Conservation (phyloP, 2,113 vertebrate genomes). For the Fulmarus glacialis region DNA sequence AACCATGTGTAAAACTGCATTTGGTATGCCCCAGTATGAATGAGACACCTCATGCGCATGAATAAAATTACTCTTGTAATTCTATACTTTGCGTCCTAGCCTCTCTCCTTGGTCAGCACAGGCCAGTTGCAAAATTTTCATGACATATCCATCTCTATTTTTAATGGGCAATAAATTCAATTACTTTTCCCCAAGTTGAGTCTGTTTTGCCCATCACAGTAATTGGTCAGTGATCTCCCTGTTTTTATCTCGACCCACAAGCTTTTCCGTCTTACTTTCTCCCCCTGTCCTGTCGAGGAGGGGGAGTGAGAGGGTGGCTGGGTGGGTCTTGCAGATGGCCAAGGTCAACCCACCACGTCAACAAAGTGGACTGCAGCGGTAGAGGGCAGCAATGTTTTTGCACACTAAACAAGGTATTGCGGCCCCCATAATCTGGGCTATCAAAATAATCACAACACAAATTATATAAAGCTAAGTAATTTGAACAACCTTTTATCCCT, state of each 20-base stretch:
- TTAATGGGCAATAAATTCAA: background rate
- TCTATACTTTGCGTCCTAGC: background rate
- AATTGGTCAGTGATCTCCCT: background rate
- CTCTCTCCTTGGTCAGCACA: background rate
- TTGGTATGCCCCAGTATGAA: background rate
- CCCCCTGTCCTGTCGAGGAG: background rate
- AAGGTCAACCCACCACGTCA: background rate
- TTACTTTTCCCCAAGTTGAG: fast-evolving
- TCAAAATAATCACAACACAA: background rate
- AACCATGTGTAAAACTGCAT: background rate
- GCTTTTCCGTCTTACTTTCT: background rate
- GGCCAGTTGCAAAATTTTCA: background rate
- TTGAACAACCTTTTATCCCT: background rate
- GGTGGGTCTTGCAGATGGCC: background rate
- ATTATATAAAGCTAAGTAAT: background rate
- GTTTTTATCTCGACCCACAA: fast-evolving
- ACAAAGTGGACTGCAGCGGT: fast-evolving
- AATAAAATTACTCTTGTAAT: background rate
- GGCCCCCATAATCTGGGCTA: background rate
- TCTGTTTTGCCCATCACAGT: background rate
- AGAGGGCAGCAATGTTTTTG: background rate
- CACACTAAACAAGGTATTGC: fast-evolving
- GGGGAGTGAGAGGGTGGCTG: fast-evolving
- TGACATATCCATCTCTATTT: background rate
- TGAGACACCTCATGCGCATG: background rate